A percentile compares a stretch with the other conserved stretches of the same genome.
Evolutionary conservation across 2,888 invertebrate species (phyloP).

Genomic region (Teleiodes luculella): DNA sequence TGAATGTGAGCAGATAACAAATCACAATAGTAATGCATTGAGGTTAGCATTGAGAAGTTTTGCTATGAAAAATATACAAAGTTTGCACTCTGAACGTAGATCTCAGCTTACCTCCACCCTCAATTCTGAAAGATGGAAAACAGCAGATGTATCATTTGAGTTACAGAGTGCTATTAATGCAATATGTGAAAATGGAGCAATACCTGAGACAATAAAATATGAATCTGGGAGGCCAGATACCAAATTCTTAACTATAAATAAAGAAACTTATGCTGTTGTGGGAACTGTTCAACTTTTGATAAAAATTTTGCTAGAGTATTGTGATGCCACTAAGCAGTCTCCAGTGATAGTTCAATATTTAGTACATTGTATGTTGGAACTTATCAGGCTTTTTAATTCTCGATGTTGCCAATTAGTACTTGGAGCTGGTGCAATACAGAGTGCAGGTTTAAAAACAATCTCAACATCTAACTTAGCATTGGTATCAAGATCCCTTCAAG

Average conservation of each 20-base stretch:
- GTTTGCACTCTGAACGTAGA: slow-evolving; percentile 93
- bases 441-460: slow-evolving; percentile 95
- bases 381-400: slow-evolving; percentile 92
- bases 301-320: slow-evolving; percentile 95
- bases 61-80: slow-evolving; percentile 93
- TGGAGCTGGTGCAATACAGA: slow-evolving; percentile 96
- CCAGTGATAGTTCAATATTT: slow-evolving; percentile 89
- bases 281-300: slow-evolving; percentile 92
- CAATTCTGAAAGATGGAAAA: slow-evolving; percentile 96
- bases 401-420: slow-evolving; percentile 95
- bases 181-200: slow-evolving; percentile 77
- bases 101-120: slow-evolving; percentile 89
- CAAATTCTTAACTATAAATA: slow-evolving; percentile 80
- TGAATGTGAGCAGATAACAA: slow-evolving; percentile 86
- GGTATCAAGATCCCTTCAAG: slow-evolving; percentile 89
- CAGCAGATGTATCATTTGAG: slow-evolving; percentile 92
- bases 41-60: slow-evolving; percentile 90
- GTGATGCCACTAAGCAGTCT: slow-evolving; percentile 87
- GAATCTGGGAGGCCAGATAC: slow-evolving; percentile 67
- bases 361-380: slow-evolving; percentile 91
- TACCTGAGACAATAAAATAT: slow-evolving; percentile 55
- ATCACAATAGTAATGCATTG: slow-evolving; percentile 86
- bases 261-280: slow-evolving; percentile 87
- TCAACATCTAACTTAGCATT: slow-evolving; percentile 95
- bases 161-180: slow-evolving; percentile 91